phyloP scores from a whole-genome alignment of 2,113 vertebrate species.

The Ophthalmolycus amberensis region DNA sequence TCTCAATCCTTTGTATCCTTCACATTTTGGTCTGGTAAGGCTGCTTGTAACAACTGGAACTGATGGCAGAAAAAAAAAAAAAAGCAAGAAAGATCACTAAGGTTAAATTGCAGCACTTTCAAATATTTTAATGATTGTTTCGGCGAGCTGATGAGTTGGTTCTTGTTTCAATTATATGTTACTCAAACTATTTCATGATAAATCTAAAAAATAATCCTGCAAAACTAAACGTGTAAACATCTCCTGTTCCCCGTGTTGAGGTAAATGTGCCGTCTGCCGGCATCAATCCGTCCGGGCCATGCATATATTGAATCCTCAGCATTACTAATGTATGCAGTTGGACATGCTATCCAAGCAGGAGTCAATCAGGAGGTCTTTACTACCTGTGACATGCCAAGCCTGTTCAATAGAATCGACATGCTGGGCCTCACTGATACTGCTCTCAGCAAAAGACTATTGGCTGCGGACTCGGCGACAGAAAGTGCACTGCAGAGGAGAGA shows the following conservation, averaged over 20 bases:
- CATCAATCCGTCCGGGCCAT: slow-evolving; percentile 61
- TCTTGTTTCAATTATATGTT: slow-evolving; percentile 3
- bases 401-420: slow-evolving; percentile 79
- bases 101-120: slow-evolving; percentile 7
- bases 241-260: slow-evolving; percentile 34
- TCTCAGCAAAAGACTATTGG: slow-evolving; percentile 65
- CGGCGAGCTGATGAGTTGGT: not conserved
- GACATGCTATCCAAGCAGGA: slow-evolving; percentile 82
- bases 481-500: slow-evolving; percentile 28
- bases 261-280: slow-evolving; percentile 46
- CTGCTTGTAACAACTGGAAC: not conserved
- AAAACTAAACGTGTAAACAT: not conserved
- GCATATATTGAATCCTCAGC: slow-evolving; percentile 67
- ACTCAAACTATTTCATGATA: not conserved
- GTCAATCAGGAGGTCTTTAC: slow-evolving; percentile 83
- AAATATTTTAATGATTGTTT: slow-evolving; percentile 40
- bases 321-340: slow-evolving; percentile 80
- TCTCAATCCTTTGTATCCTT: not conserved
- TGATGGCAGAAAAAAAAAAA: not conserved
- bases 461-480: slow-evolving; percentile 38
- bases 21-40: not conserved
- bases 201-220: not conserved
- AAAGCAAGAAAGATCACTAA: not conserved
- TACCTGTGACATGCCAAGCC: slow-evolving; percentile 70
- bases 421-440: slow-evolving; percentile 71